A percentile compares a stretch with the other conserved stretches of the same genome.
phyloP scores from a whole-genome alignment of 2,797 vertebrate species.

The Manis crassicaudata region DNA sequence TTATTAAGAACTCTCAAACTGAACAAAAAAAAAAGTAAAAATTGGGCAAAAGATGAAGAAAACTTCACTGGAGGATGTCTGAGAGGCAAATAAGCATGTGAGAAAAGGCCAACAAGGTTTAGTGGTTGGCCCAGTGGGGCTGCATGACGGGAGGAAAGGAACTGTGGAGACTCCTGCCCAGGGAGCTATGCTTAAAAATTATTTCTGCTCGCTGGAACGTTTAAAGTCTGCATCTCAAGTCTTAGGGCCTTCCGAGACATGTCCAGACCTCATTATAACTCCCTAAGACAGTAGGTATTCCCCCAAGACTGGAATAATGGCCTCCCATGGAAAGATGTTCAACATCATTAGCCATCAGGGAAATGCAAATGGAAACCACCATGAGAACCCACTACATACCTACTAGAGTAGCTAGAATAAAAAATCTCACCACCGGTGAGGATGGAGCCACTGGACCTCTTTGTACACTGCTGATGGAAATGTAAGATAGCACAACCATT shows the following conservation, averaged over 20 bases:
- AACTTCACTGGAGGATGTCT: not conserved
- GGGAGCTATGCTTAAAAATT: not conserved
- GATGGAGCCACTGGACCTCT: not conserved
- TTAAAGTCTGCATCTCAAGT: not conserved
- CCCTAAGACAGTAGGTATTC: not conserved
- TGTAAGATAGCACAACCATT: not conserved
- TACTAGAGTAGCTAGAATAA: not conserved
- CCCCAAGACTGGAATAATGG: not conserved
- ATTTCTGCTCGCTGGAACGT: not conserved
- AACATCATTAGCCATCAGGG: not conserved
- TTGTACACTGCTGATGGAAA: not conserved
- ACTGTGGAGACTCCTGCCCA: not conserved
- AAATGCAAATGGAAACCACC: conserved; percentile 1
- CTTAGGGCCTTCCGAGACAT: not conserved
- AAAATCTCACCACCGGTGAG: not conserved
- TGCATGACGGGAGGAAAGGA: not conserved
- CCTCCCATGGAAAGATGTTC: not conserved
- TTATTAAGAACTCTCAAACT: not conserved
- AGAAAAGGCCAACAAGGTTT: not conserved
- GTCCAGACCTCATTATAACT: not conserved
- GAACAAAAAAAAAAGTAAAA: not conserved
- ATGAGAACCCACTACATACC: not conserved
- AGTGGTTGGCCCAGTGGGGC: not conserved
- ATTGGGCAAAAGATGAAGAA: not conserved
- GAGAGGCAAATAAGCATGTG: not conserved